These are phyloP conservation scores for Herpetotheres cachinnans DNA, from an alignment of 2,113 vertebrate genomes.

Conservation along the genomic window DNA sequence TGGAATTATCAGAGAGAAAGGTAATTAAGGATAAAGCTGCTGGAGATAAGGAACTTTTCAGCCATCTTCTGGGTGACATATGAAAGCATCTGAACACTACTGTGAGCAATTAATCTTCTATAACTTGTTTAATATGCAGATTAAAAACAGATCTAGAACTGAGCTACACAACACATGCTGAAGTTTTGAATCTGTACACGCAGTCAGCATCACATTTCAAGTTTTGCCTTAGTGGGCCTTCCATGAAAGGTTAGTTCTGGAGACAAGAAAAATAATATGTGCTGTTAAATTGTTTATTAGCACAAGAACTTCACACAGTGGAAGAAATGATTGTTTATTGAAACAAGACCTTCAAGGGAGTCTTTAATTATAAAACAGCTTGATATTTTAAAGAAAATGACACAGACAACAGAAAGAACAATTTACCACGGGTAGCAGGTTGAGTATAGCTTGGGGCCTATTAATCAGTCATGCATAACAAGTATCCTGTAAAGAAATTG, in stretches of 20 bases:
- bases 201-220: neutral
- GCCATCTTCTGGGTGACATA: slow-evolving; percentile 49
- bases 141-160: neutral
- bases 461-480: slow-evolving; percentile 42
- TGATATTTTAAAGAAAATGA: slow-evolving; percentile 57
- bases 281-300: slow-evolving; percentile 47
- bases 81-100: neutral
- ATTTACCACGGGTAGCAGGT: slow-evolving; percentile 51
- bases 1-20: slow-evolving; percentile 49
- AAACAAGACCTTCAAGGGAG: slow-evolving; percentile 51
- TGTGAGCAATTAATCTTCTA: slow-evolving; percentile 38
- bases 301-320: neutral
- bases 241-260: neutral
- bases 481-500: neutral
- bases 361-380: slow-evolving; percentile 65
- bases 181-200: neutral
- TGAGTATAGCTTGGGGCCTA: slow-evolving; percentile 39
- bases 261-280: neutral
- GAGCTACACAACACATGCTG: neutral
- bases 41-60: slow-evolving; percentile 62
- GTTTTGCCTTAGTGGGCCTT: neutral
- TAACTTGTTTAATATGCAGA: neutral
- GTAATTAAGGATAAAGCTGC: slow-evolving; percentile 64
- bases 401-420: slow-evolving; percentile 13
- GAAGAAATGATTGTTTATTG: slow-evolving; percentile 46